Evolutionary conservation across 1,140 invertebrate genomes (phyloP).

Genomic region (Hormaphis cornu): DNA sequence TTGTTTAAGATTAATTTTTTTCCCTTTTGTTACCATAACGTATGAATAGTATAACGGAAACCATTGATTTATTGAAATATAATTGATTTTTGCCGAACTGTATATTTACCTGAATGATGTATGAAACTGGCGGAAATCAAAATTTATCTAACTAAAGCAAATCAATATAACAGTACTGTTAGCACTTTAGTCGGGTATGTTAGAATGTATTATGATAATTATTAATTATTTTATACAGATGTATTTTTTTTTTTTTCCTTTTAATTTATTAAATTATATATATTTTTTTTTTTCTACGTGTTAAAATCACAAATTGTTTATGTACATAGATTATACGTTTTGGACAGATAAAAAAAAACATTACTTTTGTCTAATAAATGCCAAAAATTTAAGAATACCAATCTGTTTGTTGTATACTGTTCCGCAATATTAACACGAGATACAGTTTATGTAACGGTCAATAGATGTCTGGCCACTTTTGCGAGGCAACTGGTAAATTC

Average conservation of each 20-base stretch:
- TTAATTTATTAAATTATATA: background rate
- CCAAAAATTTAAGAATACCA: constrained; percentile 13
- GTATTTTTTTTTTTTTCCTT: constrained; percentile 10
- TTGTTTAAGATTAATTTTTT: background rate
- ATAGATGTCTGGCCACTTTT: no score
- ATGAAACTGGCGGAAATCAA: constrained; percentile 5
- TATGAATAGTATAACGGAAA: background rate
- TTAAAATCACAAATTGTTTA: constrained; percentile 21
- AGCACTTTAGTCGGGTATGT: constrained; percentile 15
- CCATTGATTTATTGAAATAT: background rate
- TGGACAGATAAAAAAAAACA: background rate
- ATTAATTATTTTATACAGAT: constrained; percentile 16
- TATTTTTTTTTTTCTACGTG: constrained; percentile 7
- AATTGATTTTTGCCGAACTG: background rate
- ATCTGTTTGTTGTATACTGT: background rate
- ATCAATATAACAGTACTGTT: background rate
- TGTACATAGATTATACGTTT: constrained; percentile 6
- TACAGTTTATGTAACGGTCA: no score
- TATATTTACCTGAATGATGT: background rate
- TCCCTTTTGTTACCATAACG: constrained; percentile 4
- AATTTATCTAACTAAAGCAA: background rate
- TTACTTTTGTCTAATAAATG: constrained; percentile 20
- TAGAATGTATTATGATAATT: constrained; percentile 6
- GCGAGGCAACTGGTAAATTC: no score
- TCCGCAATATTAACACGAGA: no score